Evolutionary conservation across 2,113 vertebrate genomes (phyloP), one percentile per base, ranked within the genome.

Genomic region (Mesitornis unicolor): DNA sequence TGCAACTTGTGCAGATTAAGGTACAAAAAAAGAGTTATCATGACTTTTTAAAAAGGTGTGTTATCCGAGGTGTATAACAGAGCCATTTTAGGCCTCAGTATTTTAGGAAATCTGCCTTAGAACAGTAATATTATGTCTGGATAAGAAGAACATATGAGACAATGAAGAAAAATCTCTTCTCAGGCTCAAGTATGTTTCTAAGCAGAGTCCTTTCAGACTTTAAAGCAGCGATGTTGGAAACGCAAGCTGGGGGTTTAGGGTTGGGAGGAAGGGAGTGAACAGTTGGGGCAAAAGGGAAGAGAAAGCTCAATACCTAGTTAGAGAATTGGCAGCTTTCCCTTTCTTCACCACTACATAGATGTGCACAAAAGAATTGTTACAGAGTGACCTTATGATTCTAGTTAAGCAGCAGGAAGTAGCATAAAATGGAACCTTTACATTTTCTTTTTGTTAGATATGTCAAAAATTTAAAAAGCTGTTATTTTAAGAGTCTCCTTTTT

Each of bases 401-500:
- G 70, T 78, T 79, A 95, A 97, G 71, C 69, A 90, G 76, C 57
- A 91, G 61, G 89, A 5, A 76, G 87, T 57, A 71, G 42, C 35
- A 76, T 70, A 84, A 92, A 96, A 95, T 31, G 29, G 56, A 91
- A 82, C 56, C 51, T 91, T 93, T 87, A 33, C 0, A 2, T 84
- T 65, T 93, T 93, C 24, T 79, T 95, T 85, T 86, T 93, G 63
- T 84, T 91, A 94, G 68, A 89, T 3, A 9, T 48, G 53, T 68
- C 60, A 56, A 87, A 88, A 92, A 47, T 89, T 86, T 89, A 47
- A 94, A 94, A 91, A 71, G 26, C 47, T 45, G 85, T 43, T 83
- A 92, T 94, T 95, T 85, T 75, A 87, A 77, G 61, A 65, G 40
- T 25, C 16, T 51, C 13, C 24, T 47, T 48, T 29, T 7, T 2